Evolutionary conservation across 2,797 vertebrate genomes (phyloP).

Genomic region (Delichon dasypus): DNA sequence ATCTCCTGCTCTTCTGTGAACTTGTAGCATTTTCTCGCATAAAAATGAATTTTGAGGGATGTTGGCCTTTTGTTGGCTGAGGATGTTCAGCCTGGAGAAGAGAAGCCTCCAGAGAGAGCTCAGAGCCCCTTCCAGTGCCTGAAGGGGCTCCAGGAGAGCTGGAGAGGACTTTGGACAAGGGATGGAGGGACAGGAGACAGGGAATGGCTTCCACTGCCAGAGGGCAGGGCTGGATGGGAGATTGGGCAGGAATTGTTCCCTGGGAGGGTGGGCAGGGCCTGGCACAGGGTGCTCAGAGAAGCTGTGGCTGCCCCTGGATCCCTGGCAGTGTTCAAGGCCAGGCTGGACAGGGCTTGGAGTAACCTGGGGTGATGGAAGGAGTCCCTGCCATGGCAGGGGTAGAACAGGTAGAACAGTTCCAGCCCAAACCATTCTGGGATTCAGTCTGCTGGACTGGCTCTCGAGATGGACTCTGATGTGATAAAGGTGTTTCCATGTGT

Average conservation of each 20-base stretch:
- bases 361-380: accelerated
- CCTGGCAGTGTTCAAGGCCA: not conserved
- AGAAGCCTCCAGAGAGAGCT: not conserved
- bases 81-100: not conserved
- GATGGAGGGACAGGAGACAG: not conserved
- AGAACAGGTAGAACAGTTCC: too few species aligned
- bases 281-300: not conserved
- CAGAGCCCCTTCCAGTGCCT: not conserved
- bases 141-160: not conserved
- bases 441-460: not conserved
- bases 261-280: accelerated
- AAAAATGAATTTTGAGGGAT: not conserved
- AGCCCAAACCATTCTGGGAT: not conserved
- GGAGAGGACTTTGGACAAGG: not conserved
- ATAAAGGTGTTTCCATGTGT: not conserved
- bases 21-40: not conserved
- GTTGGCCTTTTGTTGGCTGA: not conserved
- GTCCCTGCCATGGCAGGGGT: not conserved
- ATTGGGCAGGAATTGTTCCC: not conserved
- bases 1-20: not conserved
- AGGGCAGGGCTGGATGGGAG: accelerated
- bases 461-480: not conserved
- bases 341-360: accelerated
- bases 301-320: not conserved
- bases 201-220: not conserved